phyloP scores from a whole-genome alignment of 2,888 invertebrate species.

The Cancer borealis region DNA sequence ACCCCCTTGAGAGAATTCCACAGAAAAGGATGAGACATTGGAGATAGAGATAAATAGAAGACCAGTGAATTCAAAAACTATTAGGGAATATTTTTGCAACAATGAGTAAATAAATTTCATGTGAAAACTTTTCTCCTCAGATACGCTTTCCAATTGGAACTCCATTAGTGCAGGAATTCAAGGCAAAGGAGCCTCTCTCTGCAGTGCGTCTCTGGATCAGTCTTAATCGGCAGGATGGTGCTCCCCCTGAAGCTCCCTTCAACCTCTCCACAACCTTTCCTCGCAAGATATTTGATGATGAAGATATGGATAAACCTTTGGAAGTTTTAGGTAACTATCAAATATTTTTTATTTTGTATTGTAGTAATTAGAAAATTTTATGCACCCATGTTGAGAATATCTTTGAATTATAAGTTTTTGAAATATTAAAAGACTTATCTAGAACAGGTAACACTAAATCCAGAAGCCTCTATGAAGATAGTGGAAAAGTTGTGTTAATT shows the following conservation, averaged over 20 bases:
- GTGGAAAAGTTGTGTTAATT: too few species aligned
- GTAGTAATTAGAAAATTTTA: not conserved
- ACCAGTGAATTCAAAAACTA: not conserved
- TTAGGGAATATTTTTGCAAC: not conserved
- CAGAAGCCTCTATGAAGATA: too few species aligned
- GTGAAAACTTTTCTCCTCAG: conserved; percentile 80
- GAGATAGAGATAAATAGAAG: too few species aligned
- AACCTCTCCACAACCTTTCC: conserved; percentile 95
- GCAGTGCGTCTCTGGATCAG: conserved; percentile 94
- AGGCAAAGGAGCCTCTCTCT: conserved; percentile 92
- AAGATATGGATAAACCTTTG: conserved; percentile 93
- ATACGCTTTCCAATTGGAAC: conserved; percentile 89
- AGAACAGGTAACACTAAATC: too few species aligned
- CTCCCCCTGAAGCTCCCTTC: conserved; percentile 83
- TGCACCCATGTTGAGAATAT: not conserved
- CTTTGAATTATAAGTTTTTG: not conserved
- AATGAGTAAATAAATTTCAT: not conserved
- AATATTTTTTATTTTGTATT: not conserved
- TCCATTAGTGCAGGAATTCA: conserved; percentile 87
- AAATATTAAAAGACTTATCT: too few species aligned
- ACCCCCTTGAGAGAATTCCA: too few species aligned
- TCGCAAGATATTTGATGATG: conserved; percentile 89
- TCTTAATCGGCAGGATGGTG: conserved; percentile 88
- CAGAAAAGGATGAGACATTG: too few species aligned
- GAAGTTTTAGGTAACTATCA: conserved; percentile 86